phyloP scores from a whole-genome alignment of 2,113 vertebrate species.

The Cichladusa arquata region DNA sequence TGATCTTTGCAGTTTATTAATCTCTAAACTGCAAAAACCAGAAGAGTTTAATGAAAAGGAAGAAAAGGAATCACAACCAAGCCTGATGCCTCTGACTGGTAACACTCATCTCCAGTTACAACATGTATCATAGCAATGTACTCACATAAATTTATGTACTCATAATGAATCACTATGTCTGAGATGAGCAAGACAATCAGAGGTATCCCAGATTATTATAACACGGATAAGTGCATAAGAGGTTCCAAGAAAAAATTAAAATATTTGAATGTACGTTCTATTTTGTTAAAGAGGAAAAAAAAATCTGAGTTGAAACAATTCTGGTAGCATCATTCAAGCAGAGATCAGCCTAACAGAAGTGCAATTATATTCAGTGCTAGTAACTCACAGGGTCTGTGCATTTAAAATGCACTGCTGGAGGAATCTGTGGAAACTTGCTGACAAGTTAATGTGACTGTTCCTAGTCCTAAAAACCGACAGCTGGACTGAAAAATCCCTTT shows the following conservation, averaged over 20 bases:
- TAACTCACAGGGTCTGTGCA: not conserved
- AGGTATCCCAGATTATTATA: not conserved
- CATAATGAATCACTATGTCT: rapidly evolving
- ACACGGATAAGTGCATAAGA: not conserved
- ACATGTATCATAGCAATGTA: not conserved
- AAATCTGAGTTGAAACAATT: not conserved
- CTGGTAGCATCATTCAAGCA: not conserved
- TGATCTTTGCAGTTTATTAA: not conserved
- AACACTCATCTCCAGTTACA: not conserved
- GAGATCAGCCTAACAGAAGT: not conserved
- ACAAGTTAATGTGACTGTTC: not conserved
- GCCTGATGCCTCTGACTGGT: not conserved
- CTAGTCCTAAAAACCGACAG: not conserved
- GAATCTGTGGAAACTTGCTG: not conserved
- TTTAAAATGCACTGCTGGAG: not conserved
- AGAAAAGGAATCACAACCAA: not conserved
- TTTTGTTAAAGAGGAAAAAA: not conserved
- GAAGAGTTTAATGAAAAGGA: not conserved
- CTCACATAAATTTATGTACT: not conserved
- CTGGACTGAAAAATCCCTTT: not conserved
- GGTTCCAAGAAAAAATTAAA: not conserved
- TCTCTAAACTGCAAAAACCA: not conserved
- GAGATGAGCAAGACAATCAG: not conserved
- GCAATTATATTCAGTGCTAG: not conserved
- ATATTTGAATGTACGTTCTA: not conserved